Conservation (phyloP, 2,797 vertebrate species). For the Sus cebifrons region DNA sequence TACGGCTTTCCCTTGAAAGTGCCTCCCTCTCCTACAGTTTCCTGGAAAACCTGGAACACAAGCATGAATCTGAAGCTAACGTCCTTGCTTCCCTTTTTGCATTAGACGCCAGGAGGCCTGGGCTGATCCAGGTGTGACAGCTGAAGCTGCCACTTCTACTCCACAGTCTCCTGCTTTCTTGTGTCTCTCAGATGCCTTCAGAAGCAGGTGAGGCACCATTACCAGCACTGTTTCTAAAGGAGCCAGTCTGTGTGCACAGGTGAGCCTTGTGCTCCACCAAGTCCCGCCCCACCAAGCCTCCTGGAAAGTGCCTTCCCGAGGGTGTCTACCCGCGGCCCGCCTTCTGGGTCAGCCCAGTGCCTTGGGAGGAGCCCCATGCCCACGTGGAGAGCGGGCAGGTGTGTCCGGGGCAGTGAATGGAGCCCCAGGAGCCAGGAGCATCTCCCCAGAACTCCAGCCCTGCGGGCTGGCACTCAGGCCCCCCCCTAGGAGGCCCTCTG, state of each 20-base stretch:
- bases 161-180: not conserved
- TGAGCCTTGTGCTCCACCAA: not conserved
- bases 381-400: not conserved
- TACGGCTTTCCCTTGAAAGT: not conserved
- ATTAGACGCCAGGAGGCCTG: not conserved
- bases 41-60: not conserved
- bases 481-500: too few species aligned
- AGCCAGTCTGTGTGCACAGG: not conserved
- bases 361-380: not conserved
- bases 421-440: not conserved
- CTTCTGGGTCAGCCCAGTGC: not conserved
- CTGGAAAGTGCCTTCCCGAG: not conserved
- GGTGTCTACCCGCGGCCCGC: fast-evolving
- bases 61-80: not conserved
- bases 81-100: not conserved
- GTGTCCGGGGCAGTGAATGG: not conserved
- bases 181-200: not conserved
- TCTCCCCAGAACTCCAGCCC: not conserved
- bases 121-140: fast-evolving
- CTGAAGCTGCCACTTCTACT: not conserved
- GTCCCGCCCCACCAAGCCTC: not conserved
- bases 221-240: not conserved
- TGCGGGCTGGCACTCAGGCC: not conserved
- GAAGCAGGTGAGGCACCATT: not conserved
- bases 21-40: not conserved